Conservation (phyloP, 2,113 vertebrate species). For the Athene cunicularia region DNA sequence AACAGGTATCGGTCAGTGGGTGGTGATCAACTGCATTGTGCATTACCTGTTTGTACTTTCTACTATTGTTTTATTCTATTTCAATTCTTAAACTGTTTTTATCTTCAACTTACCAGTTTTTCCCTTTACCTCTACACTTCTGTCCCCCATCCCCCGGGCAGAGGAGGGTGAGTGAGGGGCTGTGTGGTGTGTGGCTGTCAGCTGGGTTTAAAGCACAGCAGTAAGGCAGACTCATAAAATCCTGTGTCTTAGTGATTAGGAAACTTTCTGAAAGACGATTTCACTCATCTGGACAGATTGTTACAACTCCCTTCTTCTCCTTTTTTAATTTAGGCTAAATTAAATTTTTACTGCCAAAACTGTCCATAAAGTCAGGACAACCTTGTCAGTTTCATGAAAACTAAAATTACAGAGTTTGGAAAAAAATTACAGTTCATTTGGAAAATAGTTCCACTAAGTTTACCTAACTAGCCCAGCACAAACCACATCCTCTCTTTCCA, state of each 20-base stretch:
- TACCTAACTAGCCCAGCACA: background rate
- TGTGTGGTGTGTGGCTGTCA: too few species aligned
- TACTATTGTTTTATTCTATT: too few species aligned
- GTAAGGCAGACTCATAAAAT: background rate
- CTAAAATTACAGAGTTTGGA: background rate
- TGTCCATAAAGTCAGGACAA: background rate
- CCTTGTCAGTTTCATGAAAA: background rate
- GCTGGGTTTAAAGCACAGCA: too few species aligned
- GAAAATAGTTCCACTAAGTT: background rate
- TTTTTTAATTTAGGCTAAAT: background rate
- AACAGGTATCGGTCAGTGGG: too few species aligned
- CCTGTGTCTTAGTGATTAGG: background rate
- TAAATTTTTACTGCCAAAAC: background rate
- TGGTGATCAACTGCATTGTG: too few species aligned
- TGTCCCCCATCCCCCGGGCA: too few species aligned
- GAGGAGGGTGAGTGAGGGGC: too few species aligned
- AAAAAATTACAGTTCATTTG: background rate
- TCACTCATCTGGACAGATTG: background rate
- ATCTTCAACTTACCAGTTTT: too few species aligned
- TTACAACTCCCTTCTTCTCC: background rate
- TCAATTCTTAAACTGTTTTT: too few species aligned
- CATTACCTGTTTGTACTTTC: too few species aligned
- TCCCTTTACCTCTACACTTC: too few species aligned
- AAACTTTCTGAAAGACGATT: background rate
- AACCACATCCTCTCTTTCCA: background rate